Evolutionary conservation across 2,888 invertebrate species (phyloP).

Genomic region (Erpobdella octoculata): DNA sequence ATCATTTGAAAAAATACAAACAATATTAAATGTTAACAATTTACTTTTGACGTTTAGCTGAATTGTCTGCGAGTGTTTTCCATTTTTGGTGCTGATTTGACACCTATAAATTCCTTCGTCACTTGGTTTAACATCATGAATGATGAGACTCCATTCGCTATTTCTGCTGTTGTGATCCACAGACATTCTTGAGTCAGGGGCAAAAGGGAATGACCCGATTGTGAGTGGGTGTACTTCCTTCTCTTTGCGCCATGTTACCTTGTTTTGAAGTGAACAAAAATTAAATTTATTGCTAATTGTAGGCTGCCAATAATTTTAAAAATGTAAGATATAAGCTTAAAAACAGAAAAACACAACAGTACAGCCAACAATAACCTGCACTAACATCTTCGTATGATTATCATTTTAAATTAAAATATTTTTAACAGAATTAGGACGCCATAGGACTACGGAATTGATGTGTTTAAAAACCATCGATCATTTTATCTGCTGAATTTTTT

Average conservation of each 20-base stretch:
- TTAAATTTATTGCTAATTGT: background rate
- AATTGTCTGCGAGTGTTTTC: constrained; percentile 31
- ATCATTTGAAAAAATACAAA: no score
- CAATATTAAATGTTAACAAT: no score
- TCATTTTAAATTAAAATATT: background rate
- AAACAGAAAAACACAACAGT: no score
- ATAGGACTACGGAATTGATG: no score
- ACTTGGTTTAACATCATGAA: constrained; percentile 33
- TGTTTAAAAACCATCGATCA: no score
- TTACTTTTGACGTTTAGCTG: constrained; percentile 33
- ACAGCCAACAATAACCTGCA: background rate
- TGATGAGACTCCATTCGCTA: constrained; percentile 35
- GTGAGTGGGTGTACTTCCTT: constrained; percentile 31
- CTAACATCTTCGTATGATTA: background rate
- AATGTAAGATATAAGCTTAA: no score
- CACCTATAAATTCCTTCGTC: constrained; percentile 35
- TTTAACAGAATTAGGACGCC: no score
- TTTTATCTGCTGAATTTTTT: no score
- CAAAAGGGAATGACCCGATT: constrained; percentile 33
- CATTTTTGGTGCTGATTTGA: constrained; percentile 34
- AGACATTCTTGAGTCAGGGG: constrained; percentile 33
- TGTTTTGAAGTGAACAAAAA: background rate
- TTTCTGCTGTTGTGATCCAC: constrained; percentile 35
- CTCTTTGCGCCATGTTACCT: constrained; percentile 34
- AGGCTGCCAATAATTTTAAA: background rate